phyloP scores from a whole-genome alignment of 1,140 invertebrate species.

The Monomorium pharaonis region DNA sequence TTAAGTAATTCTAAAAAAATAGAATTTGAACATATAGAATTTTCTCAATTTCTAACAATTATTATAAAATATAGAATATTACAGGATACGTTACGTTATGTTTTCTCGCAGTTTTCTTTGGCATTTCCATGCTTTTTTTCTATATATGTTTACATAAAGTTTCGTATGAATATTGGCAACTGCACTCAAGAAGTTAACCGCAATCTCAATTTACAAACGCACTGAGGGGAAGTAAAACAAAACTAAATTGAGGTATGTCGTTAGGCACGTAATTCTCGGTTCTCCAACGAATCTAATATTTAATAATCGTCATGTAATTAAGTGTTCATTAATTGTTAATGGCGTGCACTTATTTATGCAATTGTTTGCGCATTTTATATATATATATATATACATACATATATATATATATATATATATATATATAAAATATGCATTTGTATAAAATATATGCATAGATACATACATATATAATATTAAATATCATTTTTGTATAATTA shows the following conservation, averaged over 20 bases:
- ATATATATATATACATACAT: conserved; percentile 32
- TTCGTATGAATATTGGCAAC: conserved; percentile 15
- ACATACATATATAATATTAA: conserved; percentile 75
- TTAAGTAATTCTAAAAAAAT: background rate
- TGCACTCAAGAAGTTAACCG: background rate
- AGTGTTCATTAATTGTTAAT: conserved; percentile 70
- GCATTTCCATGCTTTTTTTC: background rate
- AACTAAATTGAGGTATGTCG: conserved; percentile 82
- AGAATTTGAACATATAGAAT: background rate
- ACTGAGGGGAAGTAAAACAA: conserved; percentile 74
- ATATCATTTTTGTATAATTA: conserved; percentile 70
- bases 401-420: conserved; percentile 69
- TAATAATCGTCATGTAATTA: conserved; percentile 72
- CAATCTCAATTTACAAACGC: conserved; percentile 68
- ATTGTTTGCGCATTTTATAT: background rate
- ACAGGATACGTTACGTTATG: background rate
- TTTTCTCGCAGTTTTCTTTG: conserved; percentile 41
- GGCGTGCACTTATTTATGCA: conserved; percentile 49
- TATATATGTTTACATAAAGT: conserved; percentile 13
- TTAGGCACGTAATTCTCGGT: conserved; percentile 79
- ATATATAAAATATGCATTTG: conserved; percentile 66
- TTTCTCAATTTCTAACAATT: conserved; percentile 10
- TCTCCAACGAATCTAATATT: conserved; percentile 69
- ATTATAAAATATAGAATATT: conserved; percentile 4
- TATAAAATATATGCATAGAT: conserved; percentile 79